phyloP scores from a whole-genome alignment of 1,140 invertebrate species.

The Cheumatopsyche charites region DNA sequence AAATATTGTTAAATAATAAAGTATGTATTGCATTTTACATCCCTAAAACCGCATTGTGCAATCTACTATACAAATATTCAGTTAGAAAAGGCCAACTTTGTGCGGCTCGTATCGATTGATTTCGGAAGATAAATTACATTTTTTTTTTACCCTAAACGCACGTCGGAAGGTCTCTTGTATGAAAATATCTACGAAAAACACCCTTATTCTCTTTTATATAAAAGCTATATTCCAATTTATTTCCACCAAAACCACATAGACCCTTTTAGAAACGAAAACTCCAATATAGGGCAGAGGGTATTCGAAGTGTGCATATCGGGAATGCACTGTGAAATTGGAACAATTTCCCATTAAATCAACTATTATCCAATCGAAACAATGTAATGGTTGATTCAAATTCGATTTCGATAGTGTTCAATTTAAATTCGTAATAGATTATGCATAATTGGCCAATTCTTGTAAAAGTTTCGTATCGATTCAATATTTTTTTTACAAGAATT shows the following conservation, averaged over 20 bases:
- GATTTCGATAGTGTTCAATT: not conserved
- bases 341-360: slow-evolving; percentile 37
- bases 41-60: slow-evolving; percentile 22
- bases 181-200: too few species aligned
- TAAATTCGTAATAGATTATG: not conserved
- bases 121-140: slow-evolving; percentile 48
- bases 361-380: not conserved
- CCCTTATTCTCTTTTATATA: too few species aligned
- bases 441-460: too few species aligned
- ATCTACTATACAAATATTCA: slow-evolving; percentile 44
- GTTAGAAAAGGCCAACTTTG: slow-evolving; percentile 34
- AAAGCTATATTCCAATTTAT: too few species aligned
- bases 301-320: slow-evolving; percentile 40
- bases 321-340: slow-evolving; percentile 48
- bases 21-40: not conserved
- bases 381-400: not conserved
- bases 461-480: too few species aligned
- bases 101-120: slow-evolving; percentile 45
- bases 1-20: too few species aligned
- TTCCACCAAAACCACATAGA: not conserved
- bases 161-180: not conserved
- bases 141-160: slow-evolving; percentile 31
- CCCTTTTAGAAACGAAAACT: not conserved
- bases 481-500: too few species aligned
- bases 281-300: slow-evolving; percentile 32